These are phyloP conservation scores for Pionites leucogaster DNA, from an alignment of 2,113 vertebrate genomes.

Conservation along the genomic window DNA sequence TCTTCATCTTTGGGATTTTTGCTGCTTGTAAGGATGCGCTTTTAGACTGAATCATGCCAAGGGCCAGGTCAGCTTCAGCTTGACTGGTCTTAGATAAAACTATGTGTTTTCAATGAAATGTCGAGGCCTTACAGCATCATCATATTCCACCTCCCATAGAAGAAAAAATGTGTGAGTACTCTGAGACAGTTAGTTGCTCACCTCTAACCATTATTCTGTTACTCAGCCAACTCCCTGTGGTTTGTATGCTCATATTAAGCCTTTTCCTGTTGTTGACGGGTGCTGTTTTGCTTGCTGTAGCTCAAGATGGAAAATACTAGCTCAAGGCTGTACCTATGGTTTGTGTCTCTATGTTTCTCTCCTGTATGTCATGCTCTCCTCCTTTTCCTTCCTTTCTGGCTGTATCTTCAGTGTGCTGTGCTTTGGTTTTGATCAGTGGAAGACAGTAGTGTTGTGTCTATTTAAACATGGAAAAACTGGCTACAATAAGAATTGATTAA, in stretches of 20 bases:
- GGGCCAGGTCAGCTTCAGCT: background rate
- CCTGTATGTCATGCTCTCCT: background rate
- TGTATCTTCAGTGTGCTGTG: fast-evolving
- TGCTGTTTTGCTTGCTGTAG: background rate
- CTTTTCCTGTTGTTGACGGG: background rate
- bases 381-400: background rate
- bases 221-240: background rate
- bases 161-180: background rate
- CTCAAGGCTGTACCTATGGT: background rate
- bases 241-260: background rate
- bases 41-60: background rate
- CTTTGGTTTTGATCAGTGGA: background rate
- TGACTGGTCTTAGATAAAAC: background rate
- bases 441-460: background rate
- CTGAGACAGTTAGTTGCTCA: background rate
- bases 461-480: background rate
- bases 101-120: background rate
- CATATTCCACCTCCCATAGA: background rate
- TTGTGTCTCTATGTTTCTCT: background rate
- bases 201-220: background rate
- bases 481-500: background rate
- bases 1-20: background rate
- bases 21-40: fast-evolving
- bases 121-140: background rate
- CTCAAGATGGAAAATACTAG: background rate